A percentile compares a stretch with the other conserved stretches of the same genome.
Conservation (phyloP, 2,888 invertebrate genomes). For the Lucinisca nassula region DNA sequence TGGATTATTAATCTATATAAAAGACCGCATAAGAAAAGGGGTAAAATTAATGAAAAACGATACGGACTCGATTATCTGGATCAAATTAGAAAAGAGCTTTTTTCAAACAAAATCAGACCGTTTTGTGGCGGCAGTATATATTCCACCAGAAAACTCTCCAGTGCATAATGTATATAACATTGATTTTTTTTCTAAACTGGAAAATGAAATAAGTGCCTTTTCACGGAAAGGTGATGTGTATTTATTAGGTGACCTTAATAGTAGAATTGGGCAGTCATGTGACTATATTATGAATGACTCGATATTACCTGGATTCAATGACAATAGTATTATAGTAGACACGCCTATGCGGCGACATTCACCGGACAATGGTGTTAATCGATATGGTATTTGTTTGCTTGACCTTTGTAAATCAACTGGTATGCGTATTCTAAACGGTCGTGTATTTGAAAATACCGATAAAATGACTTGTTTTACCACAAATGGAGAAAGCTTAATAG, state of each 20-base stretch:
- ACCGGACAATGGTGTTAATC: neutral
- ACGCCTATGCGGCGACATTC: neutral
- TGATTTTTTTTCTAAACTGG: neutral
- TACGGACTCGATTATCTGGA: neutral
- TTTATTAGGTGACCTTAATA: neutral
- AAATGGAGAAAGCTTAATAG: neutral
- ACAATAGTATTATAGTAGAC: neutral
- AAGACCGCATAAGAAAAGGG: neutral
- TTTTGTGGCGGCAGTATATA: neutral
- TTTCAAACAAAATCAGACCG: neutral
- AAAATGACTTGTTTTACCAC: neutral
- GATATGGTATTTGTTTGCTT: neutral
- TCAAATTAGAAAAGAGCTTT: neutral
- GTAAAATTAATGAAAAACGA: neutral
- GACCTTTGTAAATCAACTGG: neutral
- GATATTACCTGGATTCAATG: neutral
- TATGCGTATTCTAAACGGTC: neutral
- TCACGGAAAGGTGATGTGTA: neutral
- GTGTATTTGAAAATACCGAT: neutral
- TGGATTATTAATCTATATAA: neutral
- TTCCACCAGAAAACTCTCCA: neutral
- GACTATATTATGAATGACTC: neutral
- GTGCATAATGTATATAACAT: neutral
- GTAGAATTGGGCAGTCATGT: neutral
- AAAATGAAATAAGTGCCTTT: neutral